These are phyloP conservation scores for Sturmia bella DNA, from an alignment of 2,888 invertebrate species.

Conservation along the genomic window DNA sequence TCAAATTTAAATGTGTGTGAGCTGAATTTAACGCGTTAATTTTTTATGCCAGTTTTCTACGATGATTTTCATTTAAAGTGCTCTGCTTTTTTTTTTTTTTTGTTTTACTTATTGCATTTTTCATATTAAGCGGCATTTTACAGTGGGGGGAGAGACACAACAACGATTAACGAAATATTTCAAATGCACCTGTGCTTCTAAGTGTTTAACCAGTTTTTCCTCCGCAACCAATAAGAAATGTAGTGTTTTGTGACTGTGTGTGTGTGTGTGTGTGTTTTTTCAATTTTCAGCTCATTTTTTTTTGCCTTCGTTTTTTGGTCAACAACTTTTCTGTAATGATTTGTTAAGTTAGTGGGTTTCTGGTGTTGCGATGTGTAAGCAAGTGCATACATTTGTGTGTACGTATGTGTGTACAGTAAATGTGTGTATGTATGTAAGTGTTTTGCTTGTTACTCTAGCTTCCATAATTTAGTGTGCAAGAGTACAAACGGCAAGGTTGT, in stretches of 20 bases:
- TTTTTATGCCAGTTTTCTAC: conserved; percentile 59
- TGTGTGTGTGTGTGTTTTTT: conserved; percentile 49
- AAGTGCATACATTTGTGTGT: not conserved
- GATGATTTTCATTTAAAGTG: conserved; percentile 47
- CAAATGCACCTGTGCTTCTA: conserved; percentile 68
- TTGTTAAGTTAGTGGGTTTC: conserved; percentile 68
- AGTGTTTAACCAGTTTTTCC: conserved; percentile 67
- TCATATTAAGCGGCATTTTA: conserved; percentile 51
- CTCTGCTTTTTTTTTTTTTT: conserved; percentile 50
- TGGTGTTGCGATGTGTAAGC: conserved; percentile 42
- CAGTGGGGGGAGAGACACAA: conserved; percentile 65
- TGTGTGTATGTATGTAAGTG: not conserved
- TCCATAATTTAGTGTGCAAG: conserved; percentile 62
- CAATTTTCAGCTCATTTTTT: conserved; percentile 36
- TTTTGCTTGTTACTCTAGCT: conserved; percentile 41
- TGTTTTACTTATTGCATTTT: conserved; percentile 11
- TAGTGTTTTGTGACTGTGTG: conserved; percentile 53
- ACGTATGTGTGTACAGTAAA: not conserved
- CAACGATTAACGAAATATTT: conserved; percentile 50
- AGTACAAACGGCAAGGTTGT: conserved; percentile 65
- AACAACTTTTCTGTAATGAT: conserved; percentile 59
- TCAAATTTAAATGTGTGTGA: conserved; percentile 56
- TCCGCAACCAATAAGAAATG: conserved; percentile 51
- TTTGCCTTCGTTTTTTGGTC: conserved; percentile 36
- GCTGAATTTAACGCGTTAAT: conserved; percentile 58